Evolutionary conservation across 2,888 invertebrate genomes (phyloP), one percentile per base, ranked within the genome.

Genomic region (Netelia melanura): DNA sequence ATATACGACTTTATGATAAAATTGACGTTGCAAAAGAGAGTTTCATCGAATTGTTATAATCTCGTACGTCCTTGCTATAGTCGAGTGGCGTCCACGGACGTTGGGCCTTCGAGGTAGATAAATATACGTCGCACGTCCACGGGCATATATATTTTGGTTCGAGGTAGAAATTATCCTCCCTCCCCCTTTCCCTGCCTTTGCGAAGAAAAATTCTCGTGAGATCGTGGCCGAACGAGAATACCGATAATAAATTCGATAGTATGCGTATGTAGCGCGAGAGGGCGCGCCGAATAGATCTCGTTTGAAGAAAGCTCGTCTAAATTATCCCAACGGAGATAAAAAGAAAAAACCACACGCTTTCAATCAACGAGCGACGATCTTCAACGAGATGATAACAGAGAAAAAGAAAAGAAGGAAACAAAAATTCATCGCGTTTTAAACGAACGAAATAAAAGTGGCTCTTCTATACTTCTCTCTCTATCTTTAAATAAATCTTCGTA

Each of bases 221-320:
- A 78, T 68, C 64, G 56, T 43, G 38, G 44, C 75, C 52, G 71
- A 65, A 79, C 75, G 48, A 54, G 82, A 71, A 65, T 30, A 62
- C 72, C 54, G 81, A 79, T 82, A 61, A 82, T 76, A 65, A 82
- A 85, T 76, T 82, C 75, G 61, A 82, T 85, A 58, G 61, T 67
- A 65, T 38, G 9, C 54, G 17, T 43, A 65, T 58, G n/a, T 30
- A 38, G 14, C 21, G 54, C 14, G 21, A 17, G 8, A 38, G 10
- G 25, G 48, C 25, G 8, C 30, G 54, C 62, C 6, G 5, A 23
- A 6, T 64, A 48, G 30, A 30, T 58, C 44, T 43, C n/a, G n/a
- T 14, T 8, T 58, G 61, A 64, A 83, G 62, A 78, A 65, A 79
- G 17, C 79, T 76, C 78, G 81, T 85, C 68, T 71, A 74, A 75